Evolutionary conservation across 2,113 vertebrate genomes (phyloP), one percentile per base, ranked within the genome.

Genomic region (Crotalus helleri): DNA sequence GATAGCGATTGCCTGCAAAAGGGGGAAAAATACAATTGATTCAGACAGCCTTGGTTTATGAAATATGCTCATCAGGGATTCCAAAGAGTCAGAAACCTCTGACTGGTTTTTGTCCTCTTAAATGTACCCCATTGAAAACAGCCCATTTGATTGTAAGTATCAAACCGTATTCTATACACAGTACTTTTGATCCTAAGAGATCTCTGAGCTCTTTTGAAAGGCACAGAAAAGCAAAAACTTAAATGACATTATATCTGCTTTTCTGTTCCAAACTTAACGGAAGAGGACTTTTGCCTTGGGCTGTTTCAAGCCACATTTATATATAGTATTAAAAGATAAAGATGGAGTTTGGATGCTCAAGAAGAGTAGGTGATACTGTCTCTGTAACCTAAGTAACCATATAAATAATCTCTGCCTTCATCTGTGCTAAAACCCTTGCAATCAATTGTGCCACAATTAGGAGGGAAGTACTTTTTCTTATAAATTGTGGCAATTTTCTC

Each of bases 1-100:
- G 96, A 99, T 99, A 88, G 97, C 98, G 69, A 99, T 96, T 69
- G 99, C 99, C 99, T 99, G 96, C 69, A 94, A 92, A 92, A 98
- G 93, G 90, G 95, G 94, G 90, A 59, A 91, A 64, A 95, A 93
- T 95, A 96, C 96, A 97, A 97, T 97, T 94, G 96, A 95, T 96
- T 97, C 96, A 90, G 93, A 96, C 94, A 97, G 96, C 97, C 97
- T 95, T 95, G 96, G 95, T 96, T 95, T 97, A 97, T 93, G 96
- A 97, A 97, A 96, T 97, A 94, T 90, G 94, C 96, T 94, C 95
- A 93, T 97, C 95, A 92, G 97, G 97, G 95, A 95, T 95, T 96
- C 97, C 94, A 95, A 96, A 94, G 94, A 95, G 96, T 94, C 96
- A 96, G 96, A 96, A 96, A 97, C 96, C 96, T 97, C 94, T 93